These are phyloP conservation scores for Toxotes chatareus DNA, from an alignment of 2,113 vertebrate species.

Conservation along the genomic window DNA sequence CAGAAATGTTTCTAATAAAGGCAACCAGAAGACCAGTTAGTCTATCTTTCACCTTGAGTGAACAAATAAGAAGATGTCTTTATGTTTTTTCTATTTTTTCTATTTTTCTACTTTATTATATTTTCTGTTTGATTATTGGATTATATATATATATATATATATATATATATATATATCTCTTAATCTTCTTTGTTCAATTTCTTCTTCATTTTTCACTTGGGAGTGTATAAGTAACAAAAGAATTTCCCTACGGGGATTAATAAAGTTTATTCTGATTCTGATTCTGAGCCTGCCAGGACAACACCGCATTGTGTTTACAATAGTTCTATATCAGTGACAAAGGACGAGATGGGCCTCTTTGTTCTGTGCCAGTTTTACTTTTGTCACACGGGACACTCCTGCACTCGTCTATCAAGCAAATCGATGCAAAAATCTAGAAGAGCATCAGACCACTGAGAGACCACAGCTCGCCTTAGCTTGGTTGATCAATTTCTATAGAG, in stretches of 20 bases:
- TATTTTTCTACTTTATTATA: too few relatives aligned
- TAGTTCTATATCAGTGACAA: conserved; percentile 47
- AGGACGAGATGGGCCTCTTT: conserved; percentile 31
- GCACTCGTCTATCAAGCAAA: neutral
- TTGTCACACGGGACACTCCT: neutral
- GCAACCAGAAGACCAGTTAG: conserved; percentile 43
- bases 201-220: too few relatives aligned
- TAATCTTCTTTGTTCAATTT: too few relatives aligned
- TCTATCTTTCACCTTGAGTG: conserved; percentile 72
- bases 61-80: too few relatives aligned
- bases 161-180: too few relatives aligned
- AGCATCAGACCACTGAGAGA: neutral
- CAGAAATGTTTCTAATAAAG: conserved; percentile 64
- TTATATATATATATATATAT: too few relatives aligned
- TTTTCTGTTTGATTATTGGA: too few relatives aligned
- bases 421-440: neutral
- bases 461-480: neutral
- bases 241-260: too few relatives aligned
- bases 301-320: conserved; percentile 59
- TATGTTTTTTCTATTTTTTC: too few relatives aligned
- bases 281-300: conserved; percentile 55
- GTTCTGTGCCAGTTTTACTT: neutral
- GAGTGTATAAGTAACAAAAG: too few relatives aligned
- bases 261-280: too few relatives aligned
- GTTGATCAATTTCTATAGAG: neutral